phyloP scores from a whole-genome alignment of 2,888 invertebrate genomes.

The Eulithis testata region DNA sequence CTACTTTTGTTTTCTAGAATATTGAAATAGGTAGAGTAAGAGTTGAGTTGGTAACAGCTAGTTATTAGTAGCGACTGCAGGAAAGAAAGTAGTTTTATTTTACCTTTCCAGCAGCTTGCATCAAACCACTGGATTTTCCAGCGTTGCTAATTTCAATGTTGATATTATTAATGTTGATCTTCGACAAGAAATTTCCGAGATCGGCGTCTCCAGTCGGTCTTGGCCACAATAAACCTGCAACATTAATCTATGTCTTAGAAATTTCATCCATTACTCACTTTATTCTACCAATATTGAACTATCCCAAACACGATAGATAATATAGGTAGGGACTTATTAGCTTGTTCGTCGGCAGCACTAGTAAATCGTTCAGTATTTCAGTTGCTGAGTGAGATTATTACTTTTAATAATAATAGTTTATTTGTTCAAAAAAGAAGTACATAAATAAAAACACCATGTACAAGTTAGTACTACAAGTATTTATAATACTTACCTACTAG shows the following conservation, averaged over 20 bases:
- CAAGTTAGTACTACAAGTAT: no score
- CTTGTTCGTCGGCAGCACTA: no score
- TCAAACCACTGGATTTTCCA: slow-evolving; percentile 59
- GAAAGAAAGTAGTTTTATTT: slow-evolving; percentile 19
- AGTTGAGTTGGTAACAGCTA: background rate
- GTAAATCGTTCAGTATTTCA: no score
- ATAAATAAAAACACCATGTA: no score
- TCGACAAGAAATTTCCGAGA: slow-evolving; percentile 81
- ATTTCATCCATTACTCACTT: background rate
- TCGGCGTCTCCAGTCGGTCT: slow-evolving; percentile 85
- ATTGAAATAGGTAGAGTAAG: background rate
- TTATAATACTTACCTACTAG: no score
- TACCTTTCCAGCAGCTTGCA: slow-evolving; percentile 66
- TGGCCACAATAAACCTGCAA: slow-evolving; percentile 85
- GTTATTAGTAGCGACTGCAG: no score
- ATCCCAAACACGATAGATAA: no score
- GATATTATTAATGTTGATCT: slow-evolving; percentile 79
- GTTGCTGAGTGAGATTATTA: no score
- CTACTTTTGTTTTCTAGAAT: no score
- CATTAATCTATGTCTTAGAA: slow-evolving; percentile 8
- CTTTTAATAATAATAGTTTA: no score
- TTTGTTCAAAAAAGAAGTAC: no score
- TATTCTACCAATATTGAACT: background rate
- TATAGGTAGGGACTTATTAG: no score
- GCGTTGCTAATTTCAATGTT: slow-evolving; percentile 67